Conservation (phyloP, 2,797 vertebrate species). For the Chromis chromis region DNA sequence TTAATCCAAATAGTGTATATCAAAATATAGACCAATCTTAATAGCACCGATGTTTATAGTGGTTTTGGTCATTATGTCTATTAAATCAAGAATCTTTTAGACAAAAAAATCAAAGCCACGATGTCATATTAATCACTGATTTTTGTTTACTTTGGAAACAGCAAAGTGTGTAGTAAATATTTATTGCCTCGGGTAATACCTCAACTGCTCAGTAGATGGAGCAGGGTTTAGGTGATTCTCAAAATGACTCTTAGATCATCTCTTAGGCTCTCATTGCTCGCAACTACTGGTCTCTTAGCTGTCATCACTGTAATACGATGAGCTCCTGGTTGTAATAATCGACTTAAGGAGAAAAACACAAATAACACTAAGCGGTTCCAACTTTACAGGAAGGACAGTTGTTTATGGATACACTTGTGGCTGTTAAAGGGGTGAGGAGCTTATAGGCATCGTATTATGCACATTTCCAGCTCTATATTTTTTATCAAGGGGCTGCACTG, state of each 20-base stretch:
- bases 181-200: constrained; percentile 34
- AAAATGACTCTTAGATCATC: constrained; percentile 10
- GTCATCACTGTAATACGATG: constrained; percentile 37
- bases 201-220: constrained; percentile 58
- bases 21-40: not conserved
- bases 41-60: not conserved
- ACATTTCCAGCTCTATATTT: too few species aligned
- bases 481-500: too few species aligned
- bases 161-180: constrained; percentile 11
- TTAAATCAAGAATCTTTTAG: constrained; percentile 1
- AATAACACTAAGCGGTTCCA: not conserved
- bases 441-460: not conserved
- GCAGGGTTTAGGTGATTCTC: constrained; percentile 7
- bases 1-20: not conserved
- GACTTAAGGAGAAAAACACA: constrained; percentile 8
- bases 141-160: constrained; percentile 9
- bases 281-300: constrained; percentile 31
- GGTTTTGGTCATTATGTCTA: not conserved
- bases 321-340: constrained; percentile 34
- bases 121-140: not conserved
- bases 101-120: not conserved
- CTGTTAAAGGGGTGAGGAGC: not conserved
- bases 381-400: not conserved
- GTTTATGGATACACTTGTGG: constrained; percentile 3
- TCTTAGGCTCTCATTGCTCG: not conserved